These are phyloP conservation scores for Dynastes hyllus DNA, from an alignment of 2,888 invertebrate species.

Conservation along the genomic window DNA sequence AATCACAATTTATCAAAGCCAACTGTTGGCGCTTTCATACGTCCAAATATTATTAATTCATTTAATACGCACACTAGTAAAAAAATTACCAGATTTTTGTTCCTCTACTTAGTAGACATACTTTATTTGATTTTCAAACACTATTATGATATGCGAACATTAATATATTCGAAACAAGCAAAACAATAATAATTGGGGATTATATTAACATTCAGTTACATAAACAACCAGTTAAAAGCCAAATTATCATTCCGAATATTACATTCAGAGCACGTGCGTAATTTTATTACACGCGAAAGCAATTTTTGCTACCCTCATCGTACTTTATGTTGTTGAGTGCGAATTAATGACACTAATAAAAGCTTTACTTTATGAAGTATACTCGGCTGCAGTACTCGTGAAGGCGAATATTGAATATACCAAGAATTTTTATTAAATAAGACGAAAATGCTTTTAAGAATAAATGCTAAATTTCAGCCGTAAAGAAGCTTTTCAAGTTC, in stretches of 20 bases:
- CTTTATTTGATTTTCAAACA: too few relatives aligned
- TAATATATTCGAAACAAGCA: not conserved
- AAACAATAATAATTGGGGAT: not conserved
- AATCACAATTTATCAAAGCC: too few relatives aligned
- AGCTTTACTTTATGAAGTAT: not conserved
- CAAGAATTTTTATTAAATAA: not conserved
- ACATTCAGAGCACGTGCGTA: conserved; percentile 20
- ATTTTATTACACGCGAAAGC: conserved; percentile 8
- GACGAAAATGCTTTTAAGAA: not conserved
- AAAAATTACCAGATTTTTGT: too few relatives aligned
- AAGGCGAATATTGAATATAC: not conserved
- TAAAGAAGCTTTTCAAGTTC: not conserved
- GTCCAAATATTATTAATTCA: too few relatives aligned
- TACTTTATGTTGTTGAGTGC: conserved; percentile 23
- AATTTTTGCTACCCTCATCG: not conserved
- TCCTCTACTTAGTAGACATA: too few relatives aligned
- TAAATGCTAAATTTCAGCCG: not conserved
- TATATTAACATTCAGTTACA: conserved; percentile 8
- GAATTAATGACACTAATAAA: conserved; percentile 32
- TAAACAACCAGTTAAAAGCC: conserved; percentile 10
- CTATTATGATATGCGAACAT: too few relatives aligned
- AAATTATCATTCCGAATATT: not conserved
- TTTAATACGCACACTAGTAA: too few relatives aligned
- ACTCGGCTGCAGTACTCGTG: not conserved
- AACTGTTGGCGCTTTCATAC: too few relatives aligned